Percentiles rank a stretch among this genome's conserved stretches.
phyloP scores from a whole-genome alignment of 2,113 vertebrate genomes.

The Megaceryle maxima region DNA sequence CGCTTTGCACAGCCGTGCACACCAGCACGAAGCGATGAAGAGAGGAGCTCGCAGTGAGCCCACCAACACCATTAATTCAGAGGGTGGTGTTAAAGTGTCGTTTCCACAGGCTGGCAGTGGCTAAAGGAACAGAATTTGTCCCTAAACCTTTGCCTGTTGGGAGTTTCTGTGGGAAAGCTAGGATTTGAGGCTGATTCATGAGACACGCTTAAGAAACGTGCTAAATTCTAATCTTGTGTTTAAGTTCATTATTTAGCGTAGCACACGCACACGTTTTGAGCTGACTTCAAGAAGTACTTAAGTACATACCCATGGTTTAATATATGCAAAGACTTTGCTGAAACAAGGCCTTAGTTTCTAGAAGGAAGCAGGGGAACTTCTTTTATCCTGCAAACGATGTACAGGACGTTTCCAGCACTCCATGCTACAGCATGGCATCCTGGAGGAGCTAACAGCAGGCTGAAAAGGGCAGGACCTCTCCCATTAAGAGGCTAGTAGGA shows the following conservation, averaged over 20 bases:
- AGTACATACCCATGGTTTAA: neutral
- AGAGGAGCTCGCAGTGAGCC: neutral
- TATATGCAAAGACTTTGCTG: neutral
- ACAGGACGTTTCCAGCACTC: neutral
- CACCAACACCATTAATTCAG: neutral
- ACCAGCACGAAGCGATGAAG: neutral
- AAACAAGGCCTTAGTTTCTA: neutral
- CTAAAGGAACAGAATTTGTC: neutral
- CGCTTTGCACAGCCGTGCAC: neutral
- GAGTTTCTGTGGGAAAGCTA: neutral
- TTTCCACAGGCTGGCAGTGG: neutral
- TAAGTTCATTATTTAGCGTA: neutral
- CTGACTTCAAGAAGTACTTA: neutral
- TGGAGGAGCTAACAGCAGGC: neutral
- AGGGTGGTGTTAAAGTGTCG: neutral
- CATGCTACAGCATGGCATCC: neutral
- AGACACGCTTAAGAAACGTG: neutral
- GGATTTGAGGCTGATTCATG: neutral
- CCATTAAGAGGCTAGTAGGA: neutral
- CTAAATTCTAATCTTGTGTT: neutral
- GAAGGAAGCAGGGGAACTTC: neutral
- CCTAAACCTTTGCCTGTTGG: neutral
- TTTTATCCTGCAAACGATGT: neutral
- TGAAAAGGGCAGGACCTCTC: neutral
- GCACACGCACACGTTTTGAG: neutral